These are phyloP conservation scores for Pseudolaguvia tuberculata DNA, from an alignment of 2,113 vertebrate genomes.

Conservation along the genomic window DNA sequence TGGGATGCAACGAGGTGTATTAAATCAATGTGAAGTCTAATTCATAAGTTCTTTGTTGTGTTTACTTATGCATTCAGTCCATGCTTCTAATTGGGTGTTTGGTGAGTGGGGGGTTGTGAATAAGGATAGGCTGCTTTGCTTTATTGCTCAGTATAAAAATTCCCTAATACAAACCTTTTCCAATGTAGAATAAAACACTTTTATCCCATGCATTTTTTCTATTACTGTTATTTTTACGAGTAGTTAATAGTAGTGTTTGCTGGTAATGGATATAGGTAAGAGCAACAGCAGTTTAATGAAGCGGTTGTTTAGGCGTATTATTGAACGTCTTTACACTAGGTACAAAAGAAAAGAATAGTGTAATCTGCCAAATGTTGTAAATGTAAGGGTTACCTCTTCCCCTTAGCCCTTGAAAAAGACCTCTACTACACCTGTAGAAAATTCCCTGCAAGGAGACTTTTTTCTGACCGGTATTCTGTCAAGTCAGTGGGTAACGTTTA, in stretches of 20 bases:
- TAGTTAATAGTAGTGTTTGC: background rate
- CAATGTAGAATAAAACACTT: background rate
- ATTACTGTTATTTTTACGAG: background rate
- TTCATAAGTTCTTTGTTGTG: slow-evolving; percentile 3
- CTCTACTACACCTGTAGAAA: too few relatives aligned
- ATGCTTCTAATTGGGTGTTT: background rate
- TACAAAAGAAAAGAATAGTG: too few relatives aligned
- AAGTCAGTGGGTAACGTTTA: too few relatives aligned
- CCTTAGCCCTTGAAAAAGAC: too few relatives aligned
- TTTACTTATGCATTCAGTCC: slow-evolving; percentile 13
- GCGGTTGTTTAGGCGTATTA: too few relatives aligned
- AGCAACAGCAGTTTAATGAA: too few relatives aligned
- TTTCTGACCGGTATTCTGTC: too few relatives aligned
- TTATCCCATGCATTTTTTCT: background rate
- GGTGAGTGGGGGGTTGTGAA: background rate
- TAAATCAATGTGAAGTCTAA: background rate
- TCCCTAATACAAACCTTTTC: background rate
- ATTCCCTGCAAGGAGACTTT: too few relatives aligned
- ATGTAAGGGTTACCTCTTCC: too few relatives aligned
- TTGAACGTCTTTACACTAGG: too few relatives aligned
- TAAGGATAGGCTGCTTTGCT: background rate
- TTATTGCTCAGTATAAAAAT: background rate
- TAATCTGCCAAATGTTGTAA: too few relatives aligned
- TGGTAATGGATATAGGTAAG: too few relatives aligned
- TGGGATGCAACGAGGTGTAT: slow-evolving; percentile 9